Evolutionary conservation across 2,797 vertebrate species (phyloP).

Genomic region (Enoplosus armatus): DNA sequence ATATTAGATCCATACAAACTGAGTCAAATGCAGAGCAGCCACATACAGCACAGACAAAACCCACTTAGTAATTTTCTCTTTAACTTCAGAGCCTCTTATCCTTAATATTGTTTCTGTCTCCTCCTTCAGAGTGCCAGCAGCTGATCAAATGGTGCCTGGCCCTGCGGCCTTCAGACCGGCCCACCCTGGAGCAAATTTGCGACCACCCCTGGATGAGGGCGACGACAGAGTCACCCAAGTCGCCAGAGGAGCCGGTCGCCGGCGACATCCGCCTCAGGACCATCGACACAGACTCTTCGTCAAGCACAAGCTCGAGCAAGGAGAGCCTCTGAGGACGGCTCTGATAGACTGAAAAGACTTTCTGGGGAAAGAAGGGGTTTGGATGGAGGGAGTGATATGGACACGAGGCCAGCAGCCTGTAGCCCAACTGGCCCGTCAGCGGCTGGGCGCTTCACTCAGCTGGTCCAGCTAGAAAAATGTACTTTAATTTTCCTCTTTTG

Average conservation of each 20-base stretch:
- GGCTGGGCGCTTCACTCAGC: conserved; percentile 45
- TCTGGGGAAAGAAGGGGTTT: conserved; percentile 51
- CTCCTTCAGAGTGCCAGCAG: conserved; percentile 92
- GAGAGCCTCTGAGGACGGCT: conserved; percentile 91
- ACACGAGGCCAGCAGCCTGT: conserved; percentile 73
- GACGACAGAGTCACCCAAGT: conserved; percentile 77
- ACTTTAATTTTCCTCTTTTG: conserved; percentile 80
- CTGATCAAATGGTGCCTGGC: conserved; percentile 98
- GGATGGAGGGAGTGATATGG: conserved; percentile 72
- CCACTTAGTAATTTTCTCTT: background rate
- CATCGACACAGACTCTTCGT: conserved; percentile 91
- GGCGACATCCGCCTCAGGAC: conserved; percentile 92
- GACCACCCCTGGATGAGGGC: conserved; percentile 96
- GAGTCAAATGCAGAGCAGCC: too few relatives aligned
- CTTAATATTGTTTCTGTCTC: conserved; percentile 1
- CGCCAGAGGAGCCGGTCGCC: conserved; percentile 78
- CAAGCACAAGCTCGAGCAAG: conserved; percentile 97
- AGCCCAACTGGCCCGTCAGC: conserved; percentile 61
- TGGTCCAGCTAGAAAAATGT: conserved; percentile 66
- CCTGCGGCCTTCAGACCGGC: conserved; percentile 95
- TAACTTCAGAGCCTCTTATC: conserved; percentile 3
- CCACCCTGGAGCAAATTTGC: conserved; percentile 96
- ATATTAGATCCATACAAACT: conserved; percentile 27
- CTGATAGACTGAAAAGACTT: conserved; percentile 69
- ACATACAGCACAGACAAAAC: background rate